Evolutionary conservation across 2,113 vertebrate species (phyloP), one percentile per base, ranked within the genome.

Genomic region (Seriola dumerili): DNA sequence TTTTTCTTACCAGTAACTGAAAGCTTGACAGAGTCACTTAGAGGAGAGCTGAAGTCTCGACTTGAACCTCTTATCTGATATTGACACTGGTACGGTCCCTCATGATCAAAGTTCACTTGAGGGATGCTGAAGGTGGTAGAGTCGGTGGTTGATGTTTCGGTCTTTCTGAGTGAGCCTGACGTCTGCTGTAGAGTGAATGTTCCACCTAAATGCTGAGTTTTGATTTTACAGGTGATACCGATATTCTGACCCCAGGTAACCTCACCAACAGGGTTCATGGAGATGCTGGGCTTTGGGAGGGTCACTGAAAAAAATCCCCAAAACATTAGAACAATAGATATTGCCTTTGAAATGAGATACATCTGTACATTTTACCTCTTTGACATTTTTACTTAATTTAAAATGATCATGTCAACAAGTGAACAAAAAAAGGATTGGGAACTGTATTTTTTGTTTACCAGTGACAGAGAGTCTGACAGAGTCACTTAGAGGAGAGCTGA

Each of bases 71-170:
- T 52, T 29, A 0, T 71, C 44, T 55, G 2, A 34, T 75, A 79
- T 54, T 19, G 17, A 72, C 86, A 88, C 44, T 14, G 29, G 77
- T 86, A 86, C 0, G 0, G 32, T 58, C 85, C 77, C 4, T 72
- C 78, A 0, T 61, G 4, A 8, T 32, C 17, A 40, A 78, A 48
- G 54, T 29, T 17, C 5, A 83, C 84, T 19, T 40, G 1, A 1
- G 1, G 2, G 0, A 84, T 48, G 1, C 0, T 67, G 71, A 85
- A 88, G 5, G 78, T 57, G 1, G 61, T 19, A 8, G 61, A 64
- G 13, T 52, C 46, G 48, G 3, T 21, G 23, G 7, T 16, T 36
- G 48, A 55, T 3, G 9, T 17, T 50, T 78, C 4, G 13, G 1
- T 44, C 63, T 66, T 0, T 4, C 1, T 25, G 12, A 66, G 14